These are phyloP conservation scores for Nansenia antarctica DNA, from an alignment of 2,113 vertebrate species.

Conservation along the genomic window DNA sequence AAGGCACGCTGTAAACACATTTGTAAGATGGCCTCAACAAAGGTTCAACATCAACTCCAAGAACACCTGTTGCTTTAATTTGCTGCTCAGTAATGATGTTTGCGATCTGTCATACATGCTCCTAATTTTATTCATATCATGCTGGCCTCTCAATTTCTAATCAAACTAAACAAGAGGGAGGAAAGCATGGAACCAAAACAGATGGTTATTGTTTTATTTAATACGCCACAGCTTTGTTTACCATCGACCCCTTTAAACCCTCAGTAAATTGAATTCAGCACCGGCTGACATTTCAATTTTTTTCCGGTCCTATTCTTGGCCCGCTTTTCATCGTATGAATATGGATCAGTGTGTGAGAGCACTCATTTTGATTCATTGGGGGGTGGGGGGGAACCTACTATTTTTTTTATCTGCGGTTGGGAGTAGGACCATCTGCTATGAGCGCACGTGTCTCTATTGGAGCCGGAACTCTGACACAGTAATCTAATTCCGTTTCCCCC, in stretches of 20 bases:
- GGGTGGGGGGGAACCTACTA: conserved; percentile 42
- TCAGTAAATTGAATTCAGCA: conserved; percentile 23
- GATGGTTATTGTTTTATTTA: conserved; percentile 9
- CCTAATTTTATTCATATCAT: background rate
- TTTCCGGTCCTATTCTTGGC: conserved; percentile 28
- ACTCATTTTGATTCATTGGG: conserved; percentile 9
- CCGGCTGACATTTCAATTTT: conserved; percentile 34
- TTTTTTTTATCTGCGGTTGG: conserved; percentile 36
- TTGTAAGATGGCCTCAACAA: too few species aligned
- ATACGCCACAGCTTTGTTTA: conserved; percentile 19
- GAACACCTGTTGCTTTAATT: background rate
- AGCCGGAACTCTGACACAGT: conserved; percentile 22
- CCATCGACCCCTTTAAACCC: conserved; percentile 18
- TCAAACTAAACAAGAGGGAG: background rate
- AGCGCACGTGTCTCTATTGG: conserved; percentile 26
- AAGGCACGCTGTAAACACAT: too few species aligned
- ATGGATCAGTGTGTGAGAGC: conserved; percentile 49
- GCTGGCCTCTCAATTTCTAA: background rate
- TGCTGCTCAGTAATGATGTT: background rate
- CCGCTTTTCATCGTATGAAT: conserved; percentile 32
- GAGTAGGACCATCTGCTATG: conserved; percentile 26
- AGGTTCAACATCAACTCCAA: background rate
- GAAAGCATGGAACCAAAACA: background rate
- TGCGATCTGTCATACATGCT: too few species aligned
- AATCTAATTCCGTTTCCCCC: conserved; percentile 9